These are phyloP conservation scores for Micromesistius poutassou DNA, from an alignment of 2,797 vertebrate genomes.

Conservation along the genomic window DNA sequence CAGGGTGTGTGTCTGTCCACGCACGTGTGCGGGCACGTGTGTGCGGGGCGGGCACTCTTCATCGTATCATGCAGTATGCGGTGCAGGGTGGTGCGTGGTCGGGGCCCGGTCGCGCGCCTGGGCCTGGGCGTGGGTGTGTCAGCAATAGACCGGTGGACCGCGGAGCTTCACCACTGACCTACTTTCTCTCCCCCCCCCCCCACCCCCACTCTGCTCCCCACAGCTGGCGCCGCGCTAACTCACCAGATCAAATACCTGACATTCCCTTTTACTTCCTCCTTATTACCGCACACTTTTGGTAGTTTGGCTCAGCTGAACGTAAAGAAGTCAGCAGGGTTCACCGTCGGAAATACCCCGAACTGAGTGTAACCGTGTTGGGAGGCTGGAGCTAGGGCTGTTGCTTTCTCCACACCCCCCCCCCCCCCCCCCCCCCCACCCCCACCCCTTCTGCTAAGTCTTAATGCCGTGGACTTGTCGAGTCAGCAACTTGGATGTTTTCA, in stretches of 20 bases:
- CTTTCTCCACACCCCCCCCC: too few species aligned
- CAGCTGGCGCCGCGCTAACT: constrained; percentile 63
- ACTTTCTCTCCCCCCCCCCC: constrained; percentile 64
- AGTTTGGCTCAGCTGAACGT: constrained; percentile 36
- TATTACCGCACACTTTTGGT: constrained; percentile 51
- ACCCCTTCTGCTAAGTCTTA: constrained; percentile 15
- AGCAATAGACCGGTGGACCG: constrained; percentile 40
- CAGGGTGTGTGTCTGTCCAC: constrained; percentile 49
- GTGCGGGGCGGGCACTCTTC: constrained; percentile 7
- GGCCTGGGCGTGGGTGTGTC: constrained; percentile 46
- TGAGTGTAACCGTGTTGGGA: background rate
- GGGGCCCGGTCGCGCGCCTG: background rate
- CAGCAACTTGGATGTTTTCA: constrained; percentile 52
- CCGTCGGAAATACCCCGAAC: constrained; percentile 14
- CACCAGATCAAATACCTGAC: constrained; percentile 62
- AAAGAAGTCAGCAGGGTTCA: constrained; percentile 19
- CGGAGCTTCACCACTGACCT: constrained; percentile 63
- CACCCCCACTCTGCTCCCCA: constrained; percentile 53
- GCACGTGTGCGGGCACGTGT: constrained; percentile 23
- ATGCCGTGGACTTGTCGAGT: constrained; percentile 41
- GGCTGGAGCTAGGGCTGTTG: background rate
- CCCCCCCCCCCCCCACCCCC: too few species aligned
- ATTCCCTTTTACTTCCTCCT: constrained; percentile 54
- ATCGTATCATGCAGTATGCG: constrained; percentile 36
- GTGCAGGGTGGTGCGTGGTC: constrained; percentile 29